Conservation (phyloP, 2,797 vertebrate genomes). For the Lacerta viridis region DNA sequence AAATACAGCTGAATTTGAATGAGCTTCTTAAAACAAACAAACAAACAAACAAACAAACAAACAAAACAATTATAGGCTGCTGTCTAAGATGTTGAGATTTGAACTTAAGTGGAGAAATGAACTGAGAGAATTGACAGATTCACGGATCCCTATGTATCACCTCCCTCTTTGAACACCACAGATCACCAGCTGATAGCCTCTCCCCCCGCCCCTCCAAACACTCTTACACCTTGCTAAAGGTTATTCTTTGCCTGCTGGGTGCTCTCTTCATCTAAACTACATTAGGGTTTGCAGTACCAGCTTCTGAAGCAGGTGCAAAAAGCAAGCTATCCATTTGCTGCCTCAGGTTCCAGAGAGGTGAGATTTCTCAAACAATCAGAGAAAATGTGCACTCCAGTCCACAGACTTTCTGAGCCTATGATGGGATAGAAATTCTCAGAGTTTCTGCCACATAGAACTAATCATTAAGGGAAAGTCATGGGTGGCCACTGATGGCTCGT, state of each 20-base stretch:
- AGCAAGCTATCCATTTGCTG: neutral
- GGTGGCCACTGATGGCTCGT: conserved; percentile 46
- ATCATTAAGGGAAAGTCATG: conserved; percentile 64
- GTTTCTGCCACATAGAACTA: conserved; percentile 56
- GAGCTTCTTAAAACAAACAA: too few relatives aligned
- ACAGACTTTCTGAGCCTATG: neutral
- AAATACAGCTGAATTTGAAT: too few relatives aligned
- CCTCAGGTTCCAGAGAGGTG: neutral
- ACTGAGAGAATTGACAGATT: too few relatives aligned
- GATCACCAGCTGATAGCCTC: neutral
- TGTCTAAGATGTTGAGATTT: too few relatives aligned
- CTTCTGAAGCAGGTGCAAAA: neutral
- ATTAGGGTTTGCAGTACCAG: too few relatives aligned
- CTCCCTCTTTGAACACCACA: neutral
- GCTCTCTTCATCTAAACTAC: neutral
- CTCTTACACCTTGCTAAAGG: neutral
- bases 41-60: too few relatives aligned
- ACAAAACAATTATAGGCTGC: too few relatives aligned
- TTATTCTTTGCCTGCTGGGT: neutral
- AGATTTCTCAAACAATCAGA: neutral
- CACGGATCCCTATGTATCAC: neutral
- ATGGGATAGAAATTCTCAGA: conserved; percentile 60
- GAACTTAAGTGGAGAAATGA: too few relatives aligned
- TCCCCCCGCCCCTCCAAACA: neutral
- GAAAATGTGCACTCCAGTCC: neutral